Conservation (phyloP, 2,113 vertebrate species). For the Cephalopterus ornatus region DNA sequence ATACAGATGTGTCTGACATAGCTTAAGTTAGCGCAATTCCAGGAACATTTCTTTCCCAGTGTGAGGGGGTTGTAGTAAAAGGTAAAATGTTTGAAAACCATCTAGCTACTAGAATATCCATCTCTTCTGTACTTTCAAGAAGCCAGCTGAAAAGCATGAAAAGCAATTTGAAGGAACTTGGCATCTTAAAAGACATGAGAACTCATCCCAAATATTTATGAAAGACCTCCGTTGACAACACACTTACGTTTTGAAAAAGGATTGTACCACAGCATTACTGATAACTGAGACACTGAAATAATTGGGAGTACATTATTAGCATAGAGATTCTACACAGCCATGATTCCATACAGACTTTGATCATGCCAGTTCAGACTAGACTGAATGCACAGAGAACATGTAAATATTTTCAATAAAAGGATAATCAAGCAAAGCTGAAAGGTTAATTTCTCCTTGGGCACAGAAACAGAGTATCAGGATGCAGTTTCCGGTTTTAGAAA, state of each 20-base stretch:
- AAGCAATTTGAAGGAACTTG: not conserved
- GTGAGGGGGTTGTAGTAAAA: not conserved
- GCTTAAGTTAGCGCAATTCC: not conserved
- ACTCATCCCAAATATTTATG: not conserved
- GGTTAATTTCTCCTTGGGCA: not conserved
- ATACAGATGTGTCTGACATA: not conserved
- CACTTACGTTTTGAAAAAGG: not conserved
- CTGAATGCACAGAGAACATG: not conserved
- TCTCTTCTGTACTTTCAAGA: not conserved
- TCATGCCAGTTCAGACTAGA: not conserved
- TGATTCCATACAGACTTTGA: not conserved
- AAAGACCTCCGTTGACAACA: not conserved
- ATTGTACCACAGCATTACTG: not conserved
- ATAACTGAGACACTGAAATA: not conserved
- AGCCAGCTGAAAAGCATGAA: not conserved
- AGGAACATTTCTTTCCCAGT: not conserved
- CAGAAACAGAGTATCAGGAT: not conserved
- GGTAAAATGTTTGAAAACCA: not conserved
- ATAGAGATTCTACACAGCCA: not conserved
- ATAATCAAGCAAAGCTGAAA: not conserved
- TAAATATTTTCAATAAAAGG: not conserved
- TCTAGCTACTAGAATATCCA: not conserved
- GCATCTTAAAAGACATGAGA: not conserved
- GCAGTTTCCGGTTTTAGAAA: not conserved
- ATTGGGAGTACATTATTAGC: not conserved